Percentiles rank a stretch among this genome's conserved stretches.
These are phyloP conservation scores for Pseudorhiza aurosa DNA, from an alignment of 30 jellyfish, hydroid and myxozoan genomes.

Conservation along the genomic window DNA sequence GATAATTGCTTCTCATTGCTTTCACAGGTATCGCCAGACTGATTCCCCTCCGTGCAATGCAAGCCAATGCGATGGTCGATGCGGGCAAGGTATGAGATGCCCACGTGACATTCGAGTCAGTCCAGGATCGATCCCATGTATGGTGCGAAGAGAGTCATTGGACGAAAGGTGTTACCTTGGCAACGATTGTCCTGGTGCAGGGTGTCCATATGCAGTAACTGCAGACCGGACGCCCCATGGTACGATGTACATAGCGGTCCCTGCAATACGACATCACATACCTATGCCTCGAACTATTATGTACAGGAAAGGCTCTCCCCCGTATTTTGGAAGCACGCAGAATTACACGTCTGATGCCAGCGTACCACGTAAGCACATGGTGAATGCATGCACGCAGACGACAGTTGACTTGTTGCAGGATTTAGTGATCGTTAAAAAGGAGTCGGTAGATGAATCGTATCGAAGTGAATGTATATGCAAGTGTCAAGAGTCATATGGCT, in stretches of 20 bases:
- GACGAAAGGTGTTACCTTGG: conserved; percentile 72
- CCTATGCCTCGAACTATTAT: conserved; percentile 39
- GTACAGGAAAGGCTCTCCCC: conserved; percentile 49
- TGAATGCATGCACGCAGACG: conserved; percentile 76
- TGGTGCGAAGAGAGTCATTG: conserved; percentile 56
- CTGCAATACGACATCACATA: conserved; percentile 53
- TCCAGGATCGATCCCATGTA: conserved; percentile 84
- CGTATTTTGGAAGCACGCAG: conserved; percentile 30
- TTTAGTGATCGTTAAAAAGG: conserved; percentile 39
- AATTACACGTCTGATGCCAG: conserved; percentile 16
- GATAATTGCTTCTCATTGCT: not conserved
- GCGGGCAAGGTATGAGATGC: conserved; percentile 45
- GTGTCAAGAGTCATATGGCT: conserved; percentile 14
- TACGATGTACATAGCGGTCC: conserved; percentile 74
- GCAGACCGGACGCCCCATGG: conserved; percentile 52
- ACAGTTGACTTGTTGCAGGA: conserved; percentile 62
- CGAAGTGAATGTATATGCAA: conserved; percentile 34
- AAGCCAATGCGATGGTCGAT: conserved; percentile 32
- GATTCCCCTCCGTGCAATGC: conserved; percentile 39
- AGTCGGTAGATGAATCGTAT: conserved; percentile 44
- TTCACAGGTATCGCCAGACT: conserved; percentile 23
- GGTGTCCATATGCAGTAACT: conserved; percentile 54
- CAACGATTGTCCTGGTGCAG: conserved; percentile 68
- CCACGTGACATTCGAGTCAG: conserved; percentile 46
- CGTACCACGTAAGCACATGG: conserved; percentile 61